Base-by-base conservation (phyloP, 2,113 vertebrate genomes). In the Equus przewalskii region DNA sequence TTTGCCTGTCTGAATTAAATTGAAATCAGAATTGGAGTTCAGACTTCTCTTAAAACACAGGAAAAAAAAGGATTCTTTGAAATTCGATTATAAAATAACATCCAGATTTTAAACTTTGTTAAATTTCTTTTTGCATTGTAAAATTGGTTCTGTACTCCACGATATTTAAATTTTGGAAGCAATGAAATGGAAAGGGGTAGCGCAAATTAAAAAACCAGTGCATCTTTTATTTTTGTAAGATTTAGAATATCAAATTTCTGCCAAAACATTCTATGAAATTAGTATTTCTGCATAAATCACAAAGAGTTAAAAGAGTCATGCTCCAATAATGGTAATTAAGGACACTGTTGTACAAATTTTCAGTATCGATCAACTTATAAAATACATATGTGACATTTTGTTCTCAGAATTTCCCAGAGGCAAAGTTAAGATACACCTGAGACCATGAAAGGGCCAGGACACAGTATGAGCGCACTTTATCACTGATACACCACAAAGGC, bases 161-260 rank as follows among this genome's bases (percentile, higher is more conserved):
- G 30, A 24, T 36, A 90, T 44, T 90, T 89, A 83, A 18, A 86
- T 46, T 75, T 82, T 78, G 24, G 16, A 83, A 54, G 9, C 46
- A 30, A 80, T 49, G 16, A 83, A 88, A 49, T 76, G 62, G 24
- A 54, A 91, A 26, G 30, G 49, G 36, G 28, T 56, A 62, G 15
- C 4, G 36, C 49, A 69, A 73, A 65, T 22, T 28, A 64, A 36
- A 36, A 70, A 86, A 91, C 93, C 26, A 0, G 21, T 51, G 2
- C 19, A 56, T 75, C 7, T 94, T 87, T 91, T 81, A n/a, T 76
- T 69, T 82, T 89, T 51, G 12, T 49, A 76, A 89, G 51, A 69
- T 76, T 76, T 75, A 70, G 13, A 94, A 60, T 86, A 54, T 82
- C 44, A n/a, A 91, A 80, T 70, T 95, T 76, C 67, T 90, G 80